Evolutionary conservation across 2,888 invertebrate genomes (phyloP), one percentile per base, ranked within the genome.

Genomic region (Crocallis elinguaria): DNA sequence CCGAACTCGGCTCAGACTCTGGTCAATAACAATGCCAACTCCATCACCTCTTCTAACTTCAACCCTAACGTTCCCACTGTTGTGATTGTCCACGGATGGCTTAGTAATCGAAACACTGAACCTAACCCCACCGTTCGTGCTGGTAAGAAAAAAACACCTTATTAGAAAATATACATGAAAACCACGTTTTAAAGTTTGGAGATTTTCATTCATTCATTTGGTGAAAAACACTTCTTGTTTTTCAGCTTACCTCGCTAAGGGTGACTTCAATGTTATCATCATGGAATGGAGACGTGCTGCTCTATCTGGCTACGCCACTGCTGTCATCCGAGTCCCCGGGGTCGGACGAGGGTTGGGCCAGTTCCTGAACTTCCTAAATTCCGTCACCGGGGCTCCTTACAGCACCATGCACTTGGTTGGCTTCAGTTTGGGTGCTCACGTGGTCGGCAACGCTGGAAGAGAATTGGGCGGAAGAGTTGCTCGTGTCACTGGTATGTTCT

Each of bases 71-170:
- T 60, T 0, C 73, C 75, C 0, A 84, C 80, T 0, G 69, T 80
- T 0, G 68, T 85, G 1, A 45, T 84, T 9, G 77, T 53, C 14
- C 86, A 86, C 46, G 86, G 86, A 1, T 86, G 86, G 83, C 71
- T 79, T 27, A 71, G 77, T 53, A 77, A 69, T 58, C 73, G 64
- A 29, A 16, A 71, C 32, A 73, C 75, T 1, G 66, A 71, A 1
- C 57, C 73, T 12, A 85, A 85, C 51, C 75, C 79, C 6, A 56
- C 60, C 1, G 59, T 84, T 38, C 76, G 77, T 45, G 37, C 60
- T 7, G 79, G 82, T 83, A 70, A 64, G 55, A 3, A 36, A 14
- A 49, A 32, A 9, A 38, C 32, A 19, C 3, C 11, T 16, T 35
- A 7, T 14, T 14, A n/a, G n/a, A n/a, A n/a, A n/a, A n/a, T n/a